Conservation (phyloP, 2,797 vertebrate genomes). For the Centroberyx gerrardi region DNA sequence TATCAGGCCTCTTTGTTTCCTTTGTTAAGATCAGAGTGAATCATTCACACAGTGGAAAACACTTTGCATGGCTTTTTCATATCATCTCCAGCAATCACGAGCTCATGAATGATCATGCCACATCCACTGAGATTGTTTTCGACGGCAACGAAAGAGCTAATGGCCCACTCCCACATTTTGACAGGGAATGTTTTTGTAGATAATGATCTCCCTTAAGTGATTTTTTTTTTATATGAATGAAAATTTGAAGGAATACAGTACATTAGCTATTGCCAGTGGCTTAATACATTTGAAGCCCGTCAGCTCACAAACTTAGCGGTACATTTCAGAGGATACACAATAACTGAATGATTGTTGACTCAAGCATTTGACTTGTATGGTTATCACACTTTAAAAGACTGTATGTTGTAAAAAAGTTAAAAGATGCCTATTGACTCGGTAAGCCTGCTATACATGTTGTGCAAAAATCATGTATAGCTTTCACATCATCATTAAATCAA, state of each 20-base stretch:
- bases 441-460: not conserved
- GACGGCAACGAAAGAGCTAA: not conserved
- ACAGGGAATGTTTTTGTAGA: slow-evolving; percentile 4
- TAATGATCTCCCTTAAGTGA: not conserved
- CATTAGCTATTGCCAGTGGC: too few relatives aligned
- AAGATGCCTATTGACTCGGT: not conserved
- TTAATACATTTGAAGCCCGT: too few relatives aligned
- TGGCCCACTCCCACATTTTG: not conserved
- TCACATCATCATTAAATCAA: too few relatives aligned
- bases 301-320: too few relatives aligned
- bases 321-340: too few relatives aligned
- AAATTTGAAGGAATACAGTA: too few relatives aligned
- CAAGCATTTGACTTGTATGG: too few relatives aligned
- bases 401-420: too few relatives aligned
- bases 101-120: not conserved
- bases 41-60: slow-evolving; percentile 35
- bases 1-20: slow-evolving; percentile 35
- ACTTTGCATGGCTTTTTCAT: not conserved
- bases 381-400: too few relatives aligned
- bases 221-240: not conserved
- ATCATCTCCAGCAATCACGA: not conserved
- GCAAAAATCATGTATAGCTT: too few relatives aligned
- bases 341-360: too few relatives aligned
- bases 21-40: slow-evolving; percentile 28
- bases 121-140: slow-evolving; percentile 6